These are phyloP conservation scores for Radopholus similis DNA, from an alignment of 1,140 invertebrate species.

Conservation along the genomic window DNA sequence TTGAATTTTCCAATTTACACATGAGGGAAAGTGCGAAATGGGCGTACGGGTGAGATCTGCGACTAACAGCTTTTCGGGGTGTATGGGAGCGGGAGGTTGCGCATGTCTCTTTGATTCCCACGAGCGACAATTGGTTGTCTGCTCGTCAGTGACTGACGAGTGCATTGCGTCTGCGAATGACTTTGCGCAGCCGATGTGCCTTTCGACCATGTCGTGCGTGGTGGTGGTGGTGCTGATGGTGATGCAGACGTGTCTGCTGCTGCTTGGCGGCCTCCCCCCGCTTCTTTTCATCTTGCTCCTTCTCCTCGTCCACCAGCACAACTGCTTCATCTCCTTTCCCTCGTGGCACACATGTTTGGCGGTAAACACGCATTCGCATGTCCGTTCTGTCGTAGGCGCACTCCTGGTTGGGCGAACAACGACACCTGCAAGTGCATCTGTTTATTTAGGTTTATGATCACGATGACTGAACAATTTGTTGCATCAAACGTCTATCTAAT, in stretches of 20 bases:
- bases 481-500: conserved; percentile 15
- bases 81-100: no score
- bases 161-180: not conserved
- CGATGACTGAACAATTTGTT: no score
- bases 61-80: no score
- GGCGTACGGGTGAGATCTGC: no score
- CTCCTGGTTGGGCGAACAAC: conserved; percentile 27
- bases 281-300: not conserved
- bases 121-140: not conserved
- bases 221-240: conserved; percentile 9
- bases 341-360: conserved; percentile 35
- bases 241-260: conserved; percentile 3
- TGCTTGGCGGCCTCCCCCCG: not conserved
- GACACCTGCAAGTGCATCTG: no score
- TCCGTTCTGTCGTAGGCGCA: conserved; percentile 46
- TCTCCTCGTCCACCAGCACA: not conserved
- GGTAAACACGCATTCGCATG: conserved; percentile 46
- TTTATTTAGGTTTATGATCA: no score
- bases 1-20: no score
- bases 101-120: not conserved
- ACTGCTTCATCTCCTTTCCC: not conserved
- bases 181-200: not conserved
- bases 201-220: conserved; percentile 4
- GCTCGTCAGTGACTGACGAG: not conserved
- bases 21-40: no score